Base-by-base conservation (phyloP, 1,140 invertebrate genomes). In the Scylla paramamosain region DNA sequence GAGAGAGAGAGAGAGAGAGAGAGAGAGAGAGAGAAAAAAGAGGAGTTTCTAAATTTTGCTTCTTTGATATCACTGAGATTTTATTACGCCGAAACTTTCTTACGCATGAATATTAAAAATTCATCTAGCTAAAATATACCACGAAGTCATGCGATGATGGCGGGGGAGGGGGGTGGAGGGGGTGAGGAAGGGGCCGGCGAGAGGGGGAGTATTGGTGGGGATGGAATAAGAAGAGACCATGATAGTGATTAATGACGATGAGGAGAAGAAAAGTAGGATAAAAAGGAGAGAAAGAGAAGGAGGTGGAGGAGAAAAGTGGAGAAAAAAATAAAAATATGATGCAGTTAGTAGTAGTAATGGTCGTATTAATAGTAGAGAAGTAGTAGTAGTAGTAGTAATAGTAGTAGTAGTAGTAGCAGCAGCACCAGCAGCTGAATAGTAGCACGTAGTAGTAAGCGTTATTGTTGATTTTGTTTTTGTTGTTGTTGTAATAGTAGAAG, bases 41-140 rank as follows among this genome's bases (percentile, higher is more conserved):
- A 20, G 52, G 52, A 59, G 52, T 59, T 1, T 59, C 20, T 77
- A 77, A n/a, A n/a, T n/a, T 77, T 59, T 59, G 12, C 20, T 77
- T 77, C 20, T 77, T 77, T 77, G 67, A 77, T 77, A n/a, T 77
- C 12, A n/a, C 25, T 77, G n/a, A 77, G 20, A 77, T 77, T n/a
- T 20, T 77, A 77, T 77, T 77, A 77, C 16, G 20, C 25, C 25
- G 1, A 77, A 77, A 77, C 67, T 77, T 77, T 77, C 25, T 77
- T 77, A 77, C 67, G 20, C 67, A 77, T 77, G 67, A 77, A 77
- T 77, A 77, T 77, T 77, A 77, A 77, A n/a, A 77, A 77, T 77
- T 77, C 67, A 25, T 77, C 67, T n/a, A n/a, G 67, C 67, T 1
- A 20, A 77, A 77, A 77, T 77, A 20, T 77, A 20, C 12, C 12